Conservation (phyloP, 2,888 invertebrate genomes). For the Tillus elongatus region DNA sequence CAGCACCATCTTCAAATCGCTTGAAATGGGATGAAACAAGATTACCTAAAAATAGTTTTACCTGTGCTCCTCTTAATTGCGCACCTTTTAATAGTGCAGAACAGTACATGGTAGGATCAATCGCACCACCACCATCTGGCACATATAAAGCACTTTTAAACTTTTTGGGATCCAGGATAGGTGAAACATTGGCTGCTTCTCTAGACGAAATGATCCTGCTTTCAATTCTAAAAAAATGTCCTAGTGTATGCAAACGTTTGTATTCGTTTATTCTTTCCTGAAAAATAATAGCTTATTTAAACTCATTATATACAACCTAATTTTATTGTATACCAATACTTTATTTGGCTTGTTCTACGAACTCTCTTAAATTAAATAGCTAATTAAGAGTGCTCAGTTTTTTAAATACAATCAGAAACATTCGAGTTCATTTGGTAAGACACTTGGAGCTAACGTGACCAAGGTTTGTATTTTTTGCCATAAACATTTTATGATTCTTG, state of each 20-base stretch:
- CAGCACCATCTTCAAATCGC: too few species aligned
- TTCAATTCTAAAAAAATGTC: conserved; percentile 67
- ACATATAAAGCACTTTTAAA: conserved; percentile 69
- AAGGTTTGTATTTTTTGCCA: too few species aligned
- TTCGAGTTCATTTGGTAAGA: too few species aligned
- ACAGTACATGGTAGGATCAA: conserved; percentile 76
- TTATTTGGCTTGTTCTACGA: too few species aligned
- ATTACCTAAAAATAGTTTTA: too few species aligned
- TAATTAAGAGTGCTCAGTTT: too few species aligned
- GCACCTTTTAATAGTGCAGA: conserved; percentile 64
- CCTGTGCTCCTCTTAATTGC: conserved; percentile 60
- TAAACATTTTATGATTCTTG: too few species aligned
- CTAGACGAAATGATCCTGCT: conserved; percentile 59
- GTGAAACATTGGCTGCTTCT: conserved; percentile 68
- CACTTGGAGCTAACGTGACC: too few species aligned
- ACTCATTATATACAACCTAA: too few species aligned
- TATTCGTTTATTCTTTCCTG: conserved; percentile 75
- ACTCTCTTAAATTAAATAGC: too few species aligned
- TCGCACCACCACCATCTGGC: conserved; percentile 70
- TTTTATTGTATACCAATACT: too few species aligned
- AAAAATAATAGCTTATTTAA: conserved; percentile 14
- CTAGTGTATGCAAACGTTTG: conserved; percentile 64
- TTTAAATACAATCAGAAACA: background rate
- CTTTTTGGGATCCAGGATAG: conserved; percentile 62
- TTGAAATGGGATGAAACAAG: too few species aligned